Evolutionary conservation across 2,888 invertebrate genomes (phyloP).

Genomic region (Nomada flava): DNA sequence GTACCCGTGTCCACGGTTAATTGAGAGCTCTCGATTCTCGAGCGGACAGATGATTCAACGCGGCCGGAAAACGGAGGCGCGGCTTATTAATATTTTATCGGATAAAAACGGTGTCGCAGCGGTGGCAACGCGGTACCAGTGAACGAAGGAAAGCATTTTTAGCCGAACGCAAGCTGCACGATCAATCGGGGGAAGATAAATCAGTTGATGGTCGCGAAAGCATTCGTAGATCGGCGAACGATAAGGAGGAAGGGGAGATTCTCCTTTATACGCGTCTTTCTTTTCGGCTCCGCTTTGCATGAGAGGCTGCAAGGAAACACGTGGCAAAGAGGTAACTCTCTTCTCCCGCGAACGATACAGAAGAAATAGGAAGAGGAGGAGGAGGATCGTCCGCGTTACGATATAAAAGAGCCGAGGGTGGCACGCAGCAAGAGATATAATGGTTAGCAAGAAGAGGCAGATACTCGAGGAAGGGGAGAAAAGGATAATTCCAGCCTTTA

Average conservation of each 20-base stretch:
- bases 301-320: conserved; percentile 8
- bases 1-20: conserved; percentile 3
- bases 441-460: conserved; percentile 43
- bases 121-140: conserved; percentile 36
- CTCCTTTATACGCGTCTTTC: too few species aligned
- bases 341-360: not conserved
- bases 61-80: not conserved
- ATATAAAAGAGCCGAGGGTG: conserved; percentile 42
- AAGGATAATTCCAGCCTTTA: conserved; percentile 69
- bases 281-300: too few species aligned
- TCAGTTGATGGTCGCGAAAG: not conserved
- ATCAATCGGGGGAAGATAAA: not conserved
- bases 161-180: not conserved
- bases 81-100: conserved; percentile 47
- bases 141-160: conserved; percentile 20
- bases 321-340: not conserved
- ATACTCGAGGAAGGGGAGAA: conserved; percentile 27
- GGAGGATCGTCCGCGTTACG: conserved; percentile 38
- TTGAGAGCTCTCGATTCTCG: conserved; percentile 9
- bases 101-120: conserved; percentile 57
- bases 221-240: not conserved
- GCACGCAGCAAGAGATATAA: conserved; percentile 41
- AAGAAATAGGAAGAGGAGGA: not conserved
- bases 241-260: not conserved
- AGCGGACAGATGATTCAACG: conserved; percentile 4